A percentile compares a stretch with the other conserved stretches of the same genome.
phyloP scores from a whole-genome alignment of 2,113 vertebrate species.

The Campylomormyrus numenius region DNA sequence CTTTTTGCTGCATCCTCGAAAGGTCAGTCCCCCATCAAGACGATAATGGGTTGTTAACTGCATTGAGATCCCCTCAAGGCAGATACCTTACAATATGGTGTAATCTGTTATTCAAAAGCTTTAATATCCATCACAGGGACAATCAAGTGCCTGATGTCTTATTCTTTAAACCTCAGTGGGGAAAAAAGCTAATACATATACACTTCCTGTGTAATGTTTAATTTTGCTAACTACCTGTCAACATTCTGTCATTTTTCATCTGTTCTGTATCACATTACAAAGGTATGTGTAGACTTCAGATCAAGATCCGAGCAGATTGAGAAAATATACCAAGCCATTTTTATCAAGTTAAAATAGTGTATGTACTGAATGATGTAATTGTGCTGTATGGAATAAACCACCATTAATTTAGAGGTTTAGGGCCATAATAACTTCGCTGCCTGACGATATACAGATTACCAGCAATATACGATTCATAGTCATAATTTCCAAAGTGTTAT shows the following conservation, averaged over 20 bases:
- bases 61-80: not conserved
- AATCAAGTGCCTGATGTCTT: not conserved
- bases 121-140: not conserved
- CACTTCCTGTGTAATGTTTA: not conserved
- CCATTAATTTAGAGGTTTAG: not conserved
- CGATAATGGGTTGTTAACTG: conserved; percentile 11
- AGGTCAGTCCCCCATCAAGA: conserved; percentile 3
- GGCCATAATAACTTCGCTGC: not conserved
- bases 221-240: not conserved
- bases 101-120: not conserved
- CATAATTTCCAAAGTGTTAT: not conserved
- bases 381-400: not conserved
- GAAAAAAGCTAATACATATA: not conserved
- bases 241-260: not conserved
- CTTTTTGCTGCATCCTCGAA: not conserved
- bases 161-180: not conserved
- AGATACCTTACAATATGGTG: conserved; percentile 2
- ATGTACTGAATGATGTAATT: not conserved
- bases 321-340: not conserved
- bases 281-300: not conserved
- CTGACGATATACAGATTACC: not conserved
- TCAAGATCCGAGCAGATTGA: not conserved
- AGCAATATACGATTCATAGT: not conserved
- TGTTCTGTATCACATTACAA: not conserved
- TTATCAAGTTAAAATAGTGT: not conserved